These are phyloP conservation scores for Lutjanus campechanus DNA, from an alignment of 2,797 vertebrate genomes.

Conservation along the genomic window DNA sequence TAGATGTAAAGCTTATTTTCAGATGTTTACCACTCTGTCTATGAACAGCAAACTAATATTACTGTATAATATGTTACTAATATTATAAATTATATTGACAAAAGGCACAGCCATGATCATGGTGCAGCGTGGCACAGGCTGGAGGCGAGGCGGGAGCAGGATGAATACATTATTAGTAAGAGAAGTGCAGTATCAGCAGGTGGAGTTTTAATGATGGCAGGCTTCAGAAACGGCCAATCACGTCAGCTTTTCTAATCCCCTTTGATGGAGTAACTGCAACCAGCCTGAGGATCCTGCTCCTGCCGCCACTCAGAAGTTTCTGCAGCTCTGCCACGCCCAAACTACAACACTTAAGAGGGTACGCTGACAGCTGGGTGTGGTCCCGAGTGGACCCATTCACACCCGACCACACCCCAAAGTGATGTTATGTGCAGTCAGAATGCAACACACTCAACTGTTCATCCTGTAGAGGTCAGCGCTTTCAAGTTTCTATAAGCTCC, in stretches of 20 bases:
- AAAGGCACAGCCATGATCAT: not conserved
- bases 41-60: no score
- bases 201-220: constrained; percentile 49
- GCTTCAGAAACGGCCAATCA: constrained; percentile 42
- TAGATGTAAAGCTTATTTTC: no score
- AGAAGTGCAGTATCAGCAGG: constrained; percentile 58
- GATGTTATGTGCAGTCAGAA: not conserved
- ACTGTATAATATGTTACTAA: no score
- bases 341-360: not conserved
- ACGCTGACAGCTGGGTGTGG: not conserved
- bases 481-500: not conserved
- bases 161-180: constrained; percentile 46
- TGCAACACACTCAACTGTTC: not conserved
- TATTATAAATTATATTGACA: not conserved
- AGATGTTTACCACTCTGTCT: no score
- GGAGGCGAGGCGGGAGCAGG: constrained; percentile 9
- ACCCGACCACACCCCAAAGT: constrained; percentile 6
- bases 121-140: constrained; percentile 9
- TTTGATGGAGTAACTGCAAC: constrained; percentile 15
- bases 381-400: not conserved
- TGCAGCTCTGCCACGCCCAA: not conserved
- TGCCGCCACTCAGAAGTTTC: constrained; percentile 11
- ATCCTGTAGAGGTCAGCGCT: not conserved
- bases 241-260: constrained; percentile 29
- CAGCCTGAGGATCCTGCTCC: constrained; percentile 6